Evolutionary conservation across 1,140 invertebrate genomes (phyloP).

Genomic region (Rhynchophorus ferrugineus): DNA sequence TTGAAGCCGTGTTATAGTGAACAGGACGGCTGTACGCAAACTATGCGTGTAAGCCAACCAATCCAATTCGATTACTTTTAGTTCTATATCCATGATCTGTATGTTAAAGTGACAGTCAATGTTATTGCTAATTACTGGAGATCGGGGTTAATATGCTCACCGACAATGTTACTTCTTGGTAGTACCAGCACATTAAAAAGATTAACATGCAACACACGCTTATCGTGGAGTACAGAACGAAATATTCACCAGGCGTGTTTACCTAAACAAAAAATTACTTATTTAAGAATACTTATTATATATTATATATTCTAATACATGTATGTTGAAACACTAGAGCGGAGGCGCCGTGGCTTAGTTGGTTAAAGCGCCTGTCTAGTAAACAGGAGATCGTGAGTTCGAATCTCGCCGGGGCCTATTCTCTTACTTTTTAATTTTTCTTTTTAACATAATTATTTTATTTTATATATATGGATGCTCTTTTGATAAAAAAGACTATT

Average conservation of each 20-base stretch:
- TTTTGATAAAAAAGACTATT: too few species aligned
- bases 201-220: not conserved
- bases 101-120: too few species aligned
- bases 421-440: too few species aligned
- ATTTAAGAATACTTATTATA: too few species aligned
- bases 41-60: slow-evolving; percentile 11
- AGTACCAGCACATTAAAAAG: slow-evolving; percentile 7
- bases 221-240: not conserved
- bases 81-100: too few species aligned
- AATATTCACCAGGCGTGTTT: slow-evolving; percentile 1
- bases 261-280: slow-evolving; percentile 4
- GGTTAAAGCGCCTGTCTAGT: slow-evolving; percentile 54
- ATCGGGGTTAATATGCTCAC: slow-evolving; percentile 6
- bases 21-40: slow-evolving; percentile 5
- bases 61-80: slow-evolving; percentile 14
- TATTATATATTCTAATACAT: too few species aligned
- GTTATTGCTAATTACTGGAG: too few species aligned
- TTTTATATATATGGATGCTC: too few species aligned
- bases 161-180: slow-evolving; percentile 16
- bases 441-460: too few species aligned
- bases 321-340: too few species aligned
- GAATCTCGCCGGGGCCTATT: slow-evolving; percentile 50
- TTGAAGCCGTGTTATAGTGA: slow-evolving; percentile 11
- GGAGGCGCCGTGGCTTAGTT: slow-evolving; percentile 52
- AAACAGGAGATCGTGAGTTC: slow-evolving; percentile 53